These are phyloP conservation scores for Oasisia sp. DNA, from an alignment of 2,888 invertebrate genomes.

Conservation along the genomic window DNA sequence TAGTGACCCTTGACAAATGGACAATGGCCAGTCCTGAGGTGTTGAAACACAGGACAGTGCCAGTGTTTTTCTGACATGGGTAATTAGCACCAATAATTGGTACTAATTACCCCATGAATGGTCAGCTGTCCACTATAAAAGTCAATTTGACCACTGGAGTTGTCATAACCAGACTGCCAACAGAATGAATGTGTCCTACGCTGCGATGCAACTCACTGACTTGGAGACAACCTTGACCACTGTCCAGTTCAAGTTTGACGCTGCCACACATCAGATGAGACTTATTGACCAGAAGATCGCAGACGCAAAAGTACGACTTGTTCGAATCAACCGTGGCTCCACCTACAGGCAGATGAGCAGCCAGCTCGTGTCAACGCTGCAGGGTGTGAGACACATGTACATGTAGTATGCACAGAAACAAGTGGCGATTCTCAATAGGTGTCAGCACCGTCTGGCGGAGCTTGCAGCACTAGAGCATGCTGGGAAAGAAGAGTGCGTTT, in stretches of 20 bases:
- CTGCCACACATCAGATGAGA: not conserved
- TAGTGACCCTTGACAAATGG: not conserved
- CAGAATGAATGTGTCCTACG: not conserved
- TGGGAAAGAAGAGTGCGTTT: not conserved
- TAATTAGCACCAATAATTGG: not conserved
- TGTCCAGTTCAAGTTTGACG: not conserved
- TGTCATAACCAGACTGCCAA: not conserved
- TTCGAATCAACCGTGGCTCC: conserved; percentile 8
- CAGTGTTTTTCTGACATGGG: not conserved
- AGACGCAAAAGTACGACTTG: conserved; percentile 18
- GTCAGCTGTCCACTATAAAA: conserved; percentile 1
- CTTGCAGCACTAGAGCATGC: not conserved
- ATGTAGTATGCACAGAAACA: not conserved
- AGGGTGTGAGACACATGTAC: not conserved
- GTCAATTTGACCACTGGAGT: not conserved
- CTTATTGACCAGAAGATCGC: not conserved
- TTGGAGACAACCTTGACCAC: not conserved
- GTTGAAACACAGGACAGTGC: not conserved
- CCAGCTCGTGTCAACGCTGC: not conserved
- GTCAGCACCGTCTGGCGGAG: not conserved
- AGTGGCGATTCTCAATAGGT: not conserved
- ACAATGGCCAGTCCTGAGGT: not conserved
- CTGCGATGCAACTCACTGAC: not conserved
- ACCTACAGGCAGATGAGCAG: not conserved
- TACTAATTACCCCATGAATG: not conserved